Base-by-base conservation (phyloP, 2,113 vertebrate genomes). In the zebrafish (Danio rerio) region DNA sequence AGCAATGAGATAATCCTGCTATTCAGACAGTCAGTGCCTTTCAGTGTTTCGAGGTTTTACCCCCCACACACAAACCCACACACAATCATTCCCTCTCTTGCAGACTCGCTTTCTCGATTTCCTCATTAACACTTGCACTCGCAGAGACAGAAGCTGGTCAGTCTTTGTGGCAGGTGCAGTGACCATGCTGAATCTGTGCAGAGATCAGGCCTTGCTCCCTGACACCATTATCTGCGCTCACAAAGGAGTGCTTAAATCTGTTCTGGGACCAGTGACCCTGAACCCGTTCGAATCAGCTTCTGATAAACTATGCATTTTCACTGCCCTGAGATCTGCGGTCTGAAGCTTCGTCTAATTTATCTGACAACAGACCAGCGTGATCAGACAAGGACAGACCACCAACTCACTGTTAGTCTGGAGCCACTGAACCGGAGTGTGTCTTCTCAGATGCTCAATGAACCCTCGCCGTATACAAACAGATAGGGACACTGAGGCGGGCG, bases 381-480 rank as follows among this genome's bases (percentile, higher is more conserved):
- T 78, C 85, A 90, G 89, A 89, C 83, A 86, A 9, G 85, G 65
- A n/a, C 72, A 83, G 93, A 93, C 93, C 91, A 92, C 91, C 92
- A 85, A 84, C 85, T 83, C 87, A 74, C 87, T 90, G 91, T 88
- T 89, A 87, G 90, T 92, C 84, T 84, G 76, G 86, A 91, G 82
- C 89, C 90, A 89, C 84, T 89, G 85, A 89, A 86, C 91, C 87
- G 78, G 83, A 88, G 65, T 82, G 85, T 86, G 81, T 86, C 87
- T 88, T 87, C 87, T 87, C 86, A 82, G 82, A 82, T 81, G 80
- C 70, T 78, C 40, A 55, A 70, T 78, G 72, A 75, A 71, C 47
- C 81, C 76, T 84, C 53, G 80, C 76, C 77, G 69, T 62, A 70
- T 82, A 85, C 87, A 87, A 88, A 90, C 84, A 79, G 85, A 77